Conservation (phyloP, 2,113 vertebrate genomes). For the Polypterus bichir region DNA sequence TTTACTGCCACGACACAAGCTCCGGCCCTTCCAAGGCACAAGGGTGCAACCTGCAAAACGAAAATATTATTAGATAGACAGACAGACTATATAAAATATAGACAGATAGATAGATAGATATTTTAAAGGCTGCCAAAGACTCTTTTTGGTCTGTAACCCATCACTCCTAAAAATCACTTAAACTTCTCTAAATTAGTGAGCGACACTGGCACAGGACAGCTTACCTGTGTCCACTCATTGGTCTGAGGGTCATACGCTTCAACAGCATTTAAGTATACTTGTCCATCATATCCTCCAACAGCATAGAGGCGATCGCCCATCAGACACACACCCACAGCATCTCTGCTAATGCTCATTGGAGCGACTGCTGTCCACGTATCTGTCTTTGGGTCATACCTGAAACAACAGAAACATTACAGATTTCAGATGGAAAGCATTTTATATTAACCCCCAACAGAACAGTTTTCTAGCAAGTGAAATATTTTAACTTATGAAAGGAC, state of each 20-base stretch:
- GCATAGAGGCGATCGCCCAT: constrained; percentile 90
- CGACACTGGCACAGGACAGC: neutral
- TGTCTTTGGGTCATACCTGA: constrained; percentile 92
- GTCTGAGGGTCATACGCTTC: constrained; percentile 95
- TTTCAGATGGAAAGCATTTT: neutral
- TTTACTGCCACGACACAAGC: constrained; percentile 87
- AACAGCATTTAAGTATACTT: constrained; percentile 85
- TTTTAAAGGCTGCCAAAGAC: no score
- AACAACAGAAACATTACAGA: neutral
- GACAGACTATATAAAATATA: no score
- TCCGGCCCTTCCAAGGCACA: constrained; percentile 88
- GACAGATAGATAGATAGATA: no score
- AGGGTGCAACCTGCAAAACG: constrained; percentile 68
- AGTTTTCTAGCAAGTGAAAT: no score
- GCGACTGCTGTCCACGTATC: constrained; percentile 94
- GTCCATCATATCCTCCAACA: constrained; percentile 90
- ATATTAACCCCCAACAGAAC: neutral
- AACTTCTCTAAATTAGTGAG: no score
- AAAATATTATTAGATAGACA: neutral
- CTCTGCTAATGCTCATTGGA: constrained; percentile 92
- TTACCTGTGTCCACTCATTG: constrained; percentile 95
- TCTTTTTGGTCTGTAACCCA: no score
- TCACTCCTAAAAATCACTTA: no score
- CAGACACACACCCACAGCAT: constrained; percentile 91
- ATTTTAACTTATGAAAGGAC: no score